Percentiles rank a stretch among this genome's conserved stretches.
phyloP scores from a whole-genome alignment of 2,113 vertebrate genomes.

The Hypomesus transpacificus region DNA sequence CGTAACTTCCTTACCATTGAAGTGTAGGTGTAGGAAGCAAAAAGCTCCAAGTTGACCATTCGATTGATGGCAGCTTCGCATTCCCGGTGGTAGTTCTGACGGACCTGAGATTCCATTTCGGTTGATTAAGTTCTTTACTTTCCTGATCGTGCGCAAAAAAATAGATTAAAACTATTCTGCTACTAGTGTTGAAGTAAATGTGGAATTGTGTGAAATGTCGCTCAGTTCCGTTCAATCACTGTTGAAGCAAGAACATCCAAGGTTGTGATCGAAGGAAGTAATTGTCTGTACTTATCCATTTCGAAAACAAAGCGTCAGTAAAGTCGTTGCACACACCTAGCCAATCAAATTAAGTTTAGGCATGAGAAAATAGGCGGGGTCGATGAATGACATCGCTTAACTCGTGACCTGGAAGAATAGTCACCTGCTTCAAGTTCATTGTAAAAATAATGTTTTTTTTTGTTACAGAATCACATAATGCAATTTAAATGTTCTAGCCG shows the following conservation, averaged over 20 bases:
- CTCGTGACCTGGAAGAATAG: neutral
- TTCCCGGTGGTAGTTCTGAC: constrained; percentile 82
- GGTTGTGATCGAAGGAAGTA: rapidly evolving
- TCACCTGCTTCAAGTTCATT: no score
- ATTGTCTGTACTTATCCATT: constrained; percentile 43
- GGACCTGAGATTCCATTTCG: constrained; percentile 73
- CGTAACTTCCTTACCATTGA: constrained; percentile 71
- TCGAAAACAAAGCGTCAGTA: neutral
- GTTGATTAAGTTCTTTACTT: constrained; percentile 33
- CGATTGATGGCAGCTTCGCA: constrained; percentile 76
- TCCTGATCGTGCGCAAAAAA: constrained; percentile 42
- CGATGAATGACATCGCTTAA: neutral
- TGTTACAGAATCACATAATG: no score
- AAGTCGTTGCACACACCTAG: neutral
- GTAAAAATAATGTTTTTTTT: no score
- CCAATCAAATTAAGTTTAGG: constrained; percentile 16
- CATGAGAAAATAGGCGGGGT: constrained; percentile 10
- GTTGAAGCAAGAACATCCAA: constrained; percentile 76
- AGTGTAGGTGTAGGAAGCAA: constrained; percentile 77
- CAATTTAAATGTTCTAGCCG: no score
- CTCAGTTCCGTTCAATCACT: constrained; percentile 82
- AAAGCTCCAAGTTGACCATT: constrained; percentile 82
- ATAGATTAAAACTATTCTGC: neutral
- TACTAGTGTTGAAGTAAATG: constrained; percentile 24
- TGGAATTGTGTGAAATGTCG: constrained; percentile 2